Base-by-base conservation (phyloP, 2,113 vertebrate genomes). In the Pungitius pungitius region DNA sequence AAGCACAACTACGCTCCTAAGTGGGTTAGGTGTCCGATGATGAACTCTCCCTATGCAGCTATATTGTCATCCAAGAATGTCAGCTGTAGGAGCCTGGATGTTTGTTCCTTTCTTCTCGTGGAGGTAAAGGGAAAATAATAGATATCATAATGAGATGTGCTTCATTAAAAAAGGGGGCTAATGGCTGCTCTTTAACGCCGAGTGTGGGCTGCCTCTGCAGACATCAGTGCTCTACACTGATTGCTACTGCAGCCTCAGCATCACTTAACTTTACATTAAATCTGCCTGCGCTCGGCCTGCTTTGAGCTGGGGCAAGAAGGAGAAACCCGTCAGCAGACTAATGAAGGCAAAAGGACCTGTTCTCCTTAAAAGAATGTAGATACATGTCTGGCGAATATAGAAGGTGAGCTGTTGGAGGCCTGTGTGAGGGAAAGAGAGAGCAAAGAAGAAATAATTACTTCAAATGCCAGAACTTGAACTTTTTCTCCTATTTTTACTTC, bases 181-280 rank as follows among this genome's bases (percentile, higher is more conserved):
- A 93, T 91, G 87, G 83, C 67, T 79, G 83, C 82, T 92, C 85
- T 92, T 89, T 92, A 92, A 81, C 77, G 43, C 62, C 2, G 70
- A 73, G 81, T 85, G 47, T 40, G 69, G 76, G 75, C 83, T 84
- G 82, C 75, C 84, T 87, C 73, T 84, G 84, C 88, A 89, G 86
- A 88, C 87, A 90, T 81, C 87, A 82, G 80, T 82, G 83, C 84
- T 87, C 84, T 64, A 64, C 83, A 56, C 83, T 83, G 88, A 90
- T 91, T 92, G 87, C 81, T 56, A 75, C 84, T 87, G 89, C 85
- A 84, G 87, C 86, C 78, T 91, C 91, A 82, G 90, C 85, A 90
- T 91, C 90, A 91, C 88, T 91, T 92, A 92, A 85, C 88, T 85
- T 87, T 80, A 87, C 85, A 89, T 92, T 90, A 90, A 89, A 82